Evolutionary conservation across 2,888 invertebrate species (phyloP).

Genomic region (Synergus gifuensis): DNA sequence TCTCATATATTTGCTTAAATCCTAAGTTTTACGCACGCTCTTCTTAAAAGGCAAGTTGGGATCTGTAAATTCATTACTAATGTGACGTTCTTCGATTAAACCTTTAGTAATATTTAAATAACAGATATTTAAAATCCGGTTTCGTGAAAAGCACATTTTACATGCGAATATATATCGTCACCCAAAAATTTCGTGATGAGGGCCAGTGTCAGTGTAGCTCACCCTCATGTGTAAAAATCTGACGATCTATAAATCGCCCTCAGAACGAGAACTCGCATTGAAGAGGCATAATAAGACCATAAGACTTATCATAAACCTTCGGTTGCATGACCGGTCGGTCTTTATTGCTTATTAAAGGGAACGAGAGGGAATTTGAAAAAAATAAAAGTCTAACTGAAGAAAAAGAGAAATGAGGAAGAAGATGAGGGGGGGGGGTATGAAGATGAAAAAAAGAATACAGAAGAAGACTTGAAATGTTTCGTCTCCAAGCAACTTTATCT

Average conservation of each 20-base stretch:
- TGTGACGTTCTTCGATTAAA: not conserved
- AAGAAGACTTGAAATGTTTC: slow-evolving; percentile 22
- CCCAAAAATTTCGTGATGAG: not conserved
- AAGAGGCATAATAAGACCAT: slow-evolving; percentile 18
- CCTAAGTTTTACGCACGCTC: not conserved
- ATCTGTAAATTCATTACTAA: slow-evolving; percentile 8
- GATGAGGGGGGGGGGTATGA: not conserved
- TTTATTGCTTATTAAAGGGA: slow-evolving; percentile 33
- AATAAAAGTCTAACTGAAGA: not conserved
- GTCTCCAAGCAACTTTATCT: slow-evolving; percentile 7
- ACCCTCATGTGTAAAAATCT: slow-evolving; percentile 6
- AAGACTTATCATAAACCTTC: slow-evolving; percentile 28
- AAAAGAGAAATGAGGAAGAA: not conserved
- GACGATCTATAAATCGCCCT: slow-evolving; percentile 23
- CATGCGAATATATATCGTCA: not conserved
- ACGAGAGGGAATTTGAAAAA: slow-evolving; percentile 12
- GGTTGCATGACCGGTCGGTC: slow-evolving; percentile 21
- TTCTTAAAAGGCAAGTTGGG: not conserved
- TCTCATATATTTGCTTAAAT: not conserved
- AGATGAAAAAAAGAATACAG: not conserved
- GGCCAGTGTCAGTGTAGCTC: not conserved
- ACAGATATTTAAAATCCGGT: not conserved
- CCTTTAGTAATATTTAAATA: not conserved
- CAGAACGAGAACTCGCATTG: slow-evolving; percentile 20
- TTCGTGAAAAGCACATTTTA: not conserved